Conservation (phyloP, 2,888 invertebrate genomes). For the Pandemis corylana region DNA sequence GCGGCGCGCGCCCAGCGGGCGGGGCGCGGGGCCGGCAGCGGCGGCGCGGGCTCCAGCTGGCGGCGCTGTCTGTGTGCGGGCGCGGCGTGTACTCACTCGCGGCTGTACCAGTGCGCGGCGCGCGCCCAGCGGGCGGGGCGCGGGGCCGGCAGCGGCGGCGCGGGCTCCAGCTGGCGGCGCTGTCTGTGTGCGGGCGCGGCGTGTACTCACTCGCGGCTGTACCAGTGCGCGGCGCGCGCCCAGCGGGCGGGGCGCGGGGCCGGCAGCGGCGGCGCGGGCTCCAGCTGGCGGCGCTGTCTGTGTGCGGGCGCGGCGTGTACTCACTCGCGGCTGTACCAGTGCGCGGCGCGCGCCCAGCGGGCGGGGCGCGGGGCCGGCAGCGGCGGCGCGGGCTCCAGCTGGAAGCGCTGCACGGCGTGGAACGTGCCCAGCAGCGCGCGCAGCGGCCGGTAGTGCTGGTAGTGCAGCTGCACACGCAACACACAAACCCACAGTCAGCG, state of each 20-base stretch:
- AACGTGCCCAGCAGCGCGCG: slow-evolving; percentile 49
- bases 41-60: no score
- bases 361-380: slow-evolving; percentile 10
- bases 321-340: slow-evolving; percentile 26
- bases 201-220: slow-evolving; percentile 11
- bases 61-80: no score
- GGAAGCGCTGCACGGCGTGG: slow-evolving; percentile 50
- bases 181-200: no score
- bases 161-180: no score
- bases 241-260: slow-evolving; percentile 32
- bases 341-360: slow-evolving; percentile 34
- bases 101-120: no score
- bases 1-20: no score
- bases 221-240: slow-evolving; percentile 27
- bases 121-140: no score
- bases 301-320: no score
- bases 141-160: no score
- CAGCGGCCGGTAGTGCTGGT: slow-evolving; percentile 41
- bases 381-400: slow-evolving; percentile 42
- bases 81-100: no score
- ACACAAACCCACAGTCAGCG: no score
- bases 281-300: slow-evolving; percentile 45
- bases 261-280: slow-evolving; percentile 30
- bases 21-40: no score
- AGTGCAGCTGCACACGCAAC: slow-evolving; percentile 34